phyloP scores from a whole-genome alignment of 2,113 vertebrate genomes.

The Apteryx owenii region DNA sequence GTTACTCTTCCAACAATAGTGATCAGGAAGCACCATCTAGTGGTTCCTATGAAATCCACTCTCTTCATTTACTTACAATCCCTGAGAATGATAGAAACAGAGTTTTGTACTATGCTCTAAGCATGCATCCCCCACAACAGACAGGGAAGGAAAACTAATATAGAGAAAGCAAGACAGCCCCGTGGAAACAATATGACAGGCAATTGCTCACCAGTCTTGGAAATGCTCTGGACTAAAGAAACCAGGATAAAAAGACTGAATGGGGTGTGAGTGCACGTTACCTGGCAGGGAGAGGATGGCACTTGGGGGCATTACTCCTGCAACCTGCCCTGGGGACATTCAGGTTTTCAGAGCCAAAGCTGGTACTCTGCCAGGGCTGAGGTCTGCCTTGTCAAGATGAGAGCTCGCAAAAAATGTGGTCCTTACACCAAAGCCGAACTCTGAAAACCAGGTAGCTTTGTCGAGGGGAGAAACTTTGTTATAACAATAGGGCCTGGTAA shows the following conservation, averaged over 20 bases:
- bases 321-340: fast-evolving
- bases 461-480: background rate
- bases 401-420: background rate
- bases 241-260: background rate
- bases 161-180: background rate
- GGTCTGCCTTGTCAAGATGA: background rate
- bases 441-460: background rate
- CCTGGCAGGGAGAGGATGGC: fast-evolving
- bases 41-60: background rate
- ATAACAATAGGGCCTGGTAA: background rate
- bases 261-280: background rate
- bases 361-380: background rate
- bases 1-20: background rate
- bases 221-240: background rate
- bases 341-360: background rate
- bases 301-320: background rate
- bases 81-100: background rate
- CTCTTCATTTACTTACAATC: fast-evolving
- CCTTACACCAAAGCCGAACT: background rate
- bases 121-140: background rate
- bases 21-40: conserved; percentile 37
- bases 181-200: background rate
- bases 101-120: background rate
- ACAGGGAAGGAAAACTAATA: background rate
- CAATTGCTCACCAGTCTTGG: background rate